These are phyloP conservation scores for Seriola rivoliana DNA, from an alignment of 2,113 vertebrate species.

Conservation along the genomic window DNA sequence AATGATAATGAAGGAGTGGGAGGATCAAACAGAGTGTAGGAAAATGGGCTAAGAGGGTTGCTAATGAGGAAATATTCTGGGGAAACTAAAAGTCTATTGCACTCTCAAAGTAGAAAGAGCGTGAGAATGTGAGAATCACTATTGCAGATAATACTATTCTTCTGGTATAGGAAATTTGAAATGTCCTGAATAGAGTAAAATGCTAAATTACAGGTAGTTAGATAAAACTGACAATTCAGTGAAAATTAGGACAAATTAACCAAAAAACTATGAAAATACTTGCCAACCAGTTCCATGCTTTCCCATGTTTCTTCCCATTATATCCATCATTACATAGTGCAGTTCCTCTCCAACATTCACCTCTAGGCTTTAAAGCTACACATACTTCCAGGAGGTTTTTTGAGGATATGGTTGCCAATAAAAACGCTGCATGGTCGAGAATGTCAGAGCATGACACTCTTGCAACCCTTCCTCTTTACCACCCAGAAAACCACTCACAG, in stretches of 20 bases:
- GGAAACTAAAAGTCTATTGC: slow-evolving; percentile 23
- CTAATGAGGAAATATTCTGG: slow-evolving; percentile 53
- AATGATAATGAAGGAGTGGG: slow-evolving; percentile 56
- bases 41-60: slow-evolving; percentile 36
- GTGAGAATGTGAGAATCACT: neutral
- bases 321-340: neutral
- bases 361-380: neutral
- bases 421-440: slow-evolving; percentile 3
- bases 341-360: neutral
- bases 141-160: neutral
- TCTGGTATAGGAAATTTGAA: too few relatives aligned
- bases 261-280: neutral
- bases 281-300: neutral
- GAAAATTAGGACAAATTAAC: neutral
- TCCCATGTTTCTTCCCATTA: neutral
- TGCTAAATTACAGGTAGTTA: neutral
- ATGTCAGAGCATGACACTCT: slow-evolving; percentile 31
- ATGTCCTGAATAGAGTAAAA: neutral
- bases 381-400: slow-evolving; percentile 15
- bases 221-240: neutral
- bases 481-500: slow-evolving; percentile 40
- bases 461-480: slow-evolving; percentile 12
- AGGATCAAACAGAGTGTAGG: slow-evolving; percentile 48
- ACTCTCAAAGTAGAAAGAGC: slow-evolving; percentile 29
- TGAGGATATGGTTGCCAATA: slow-evolving; percentile 1